Evolutionary conservation across 2,888 invertebrate genomes (phyloP), one percentile per base, ranked within the genome.

Genomic region (Stenoptilia bipunctidactyla): DNA sequence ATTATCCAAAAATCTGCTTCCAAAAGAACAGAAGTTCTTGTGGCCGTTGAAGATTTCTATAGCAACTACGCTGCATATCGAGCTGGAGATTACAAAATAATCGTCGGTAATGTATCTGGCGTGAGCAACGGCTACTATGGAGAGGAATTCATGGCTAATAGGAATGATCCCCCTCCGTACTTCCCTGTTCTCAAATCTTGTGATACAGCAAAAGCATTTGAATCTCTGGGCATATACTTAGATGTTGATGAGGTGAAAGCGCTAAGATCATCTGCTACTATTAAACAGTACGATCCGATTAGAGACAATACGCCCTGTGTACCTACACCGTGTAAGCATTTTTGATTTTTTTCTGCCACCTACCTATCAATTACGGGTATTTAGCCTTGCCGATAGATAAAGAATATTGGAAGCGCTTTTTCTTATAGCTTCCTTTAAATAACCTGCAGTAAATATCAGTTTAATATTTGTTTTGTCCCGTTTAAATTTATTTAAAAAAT

Each of bases 71-170:
- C 85, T 1, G 85, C 87, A 2, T 56, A 79, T 70, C 79, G 89
- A 57, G 76, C 83, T 15, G 88, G 88, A 1, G 87, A 89, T 58
- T 89, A 86, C 64, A 89, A 89, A 63, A 86, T 89, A 43, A 56
- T 89, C 0, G 85, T 87, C 33, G 89, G 89, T 1, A 86, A 86
- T 34, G 68, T 85, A 1, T 66, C 77, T 9, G 73, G 72, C 2
- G 13, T 72, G 13, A 65, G 52, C 15, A 82, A 79, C 40, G 66
- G 56, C 15, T 74, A 76, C 43, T 82, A 79, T 39, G 80, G 82
- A 13, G 55, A 62, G 2, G 61, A 71, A 15, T 60, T 68, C 4
- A 49, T 82, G 56, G 45, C 48, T 1, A 69, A 68, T 41, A 77
- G 64, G 48, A 54, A 39, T 1, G 45, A 56, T 2, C 62, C 71